A percentile compares a stretch with the other conserved stretches of the same genome.
phyloP scores from a whole-genome alignment of 1,140 invertebrate species.

The Campoletis sonorensis region DNA sequence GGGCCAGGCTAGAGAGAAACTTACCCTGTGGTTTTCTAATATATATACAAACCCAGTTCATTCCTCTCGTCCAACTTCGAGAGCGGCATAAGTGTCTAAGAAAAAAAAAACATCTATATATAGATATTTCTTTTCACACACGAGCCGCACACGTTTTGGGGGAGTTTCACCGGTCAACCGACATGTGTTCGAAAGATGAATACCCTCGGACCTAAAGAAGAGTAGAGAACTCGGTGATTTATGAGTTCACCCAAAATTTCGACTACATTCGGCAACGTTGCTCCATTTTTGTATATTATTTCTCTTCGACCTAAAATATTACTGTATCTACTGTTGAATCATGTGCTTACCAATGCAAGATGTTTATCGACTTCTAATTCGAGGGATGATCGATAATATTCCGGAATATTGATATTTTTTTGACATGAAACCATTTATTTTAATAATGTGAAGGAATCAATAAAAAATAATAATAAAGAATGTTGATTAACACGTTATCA shows the following conservation, averaged over 20 bases:
- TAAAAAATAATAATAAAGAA: too few relatives aligned
- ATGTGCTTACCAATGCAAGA: too few relatives aligned
- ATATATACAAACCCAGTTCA: not conserved
- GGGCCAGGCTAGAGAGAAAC: slow-evolving; percentile 7
- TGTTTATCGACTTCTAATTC: too few relatives aligned
- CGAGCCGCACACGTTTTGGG: slow-evolving; percentile 63
- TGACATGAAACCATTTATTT: too few relatives aligned
- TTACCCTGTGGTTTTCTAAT: slow-evolving; percentile 23
- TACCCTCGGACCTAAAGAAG: slow-evolving; percentile 41
- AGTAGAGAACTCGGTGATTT: slow-evolving; percentile 58
- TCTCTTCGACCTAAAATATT: not conserved
- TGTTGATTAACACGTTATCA: too few relatives aligned
- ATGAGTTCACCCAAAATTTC: slow-evolving; percentile 57
- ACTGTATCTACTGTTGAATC: too few relatives aligned
- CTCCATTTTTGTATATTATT: not conserved
- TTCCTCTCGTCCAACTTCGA: not conserved
- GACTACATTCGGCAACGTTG: not conserved
- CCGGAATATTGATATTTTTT: too few relatives aligned
- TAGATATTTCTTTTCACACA: slow-evolving; percentile 55
- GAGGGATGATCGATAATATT: too few relatives aligned
- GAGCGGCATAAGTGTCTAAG: slow-evolving; percentile 32
- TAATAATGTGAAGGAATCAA: too few relatives aligned
- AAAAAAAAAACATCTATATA: too few relatives aligned
- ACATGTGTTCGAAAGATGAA: slow-evolving; percentile 35
- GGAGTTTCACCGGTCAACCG: slow-evolving; percentile 47